Base-by-base conservation (phyloP, 2,888 invertebrate species). In the Meteorus colon region DNA sequence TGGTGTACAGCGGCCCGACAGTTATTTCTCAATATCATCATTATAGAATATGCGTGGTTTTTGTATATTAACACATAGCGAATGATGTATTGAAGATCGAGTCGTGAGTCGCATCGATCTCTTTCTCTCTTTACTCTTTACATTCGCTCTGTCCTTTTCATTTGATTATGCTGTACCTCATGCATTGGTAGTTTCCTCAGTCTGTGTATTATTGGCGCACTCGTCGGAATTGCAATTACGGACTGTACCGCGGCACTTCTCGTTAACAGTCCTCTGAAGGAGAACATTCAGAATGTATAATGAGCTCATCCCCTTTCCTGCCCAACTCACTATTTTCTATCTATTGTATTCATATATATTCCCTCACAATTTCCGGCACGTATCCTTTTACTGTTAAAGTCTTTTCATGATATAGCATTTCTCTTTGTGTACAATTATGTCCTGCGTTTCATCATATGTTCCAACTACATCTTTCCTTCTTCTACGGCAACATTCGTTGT, bases 221-320 rank as follows among this genome's bases (percentile, higher is more conserved):
- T 75, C 62, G 71, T 68, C 48, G 75, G 75, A 79, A 67, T 77
- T 73, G 73, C 75, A 76, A 77, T 77, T 79, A 75, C 75, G 75
- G 76, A 75, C 71, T 77, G 74, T 60, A 77, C 72, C 68, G 60
- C 76, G 68, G 74, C 74, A 69, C 73, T 75, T 73, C 75, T 74
- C 79, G 72, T 74, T 68, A 68, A 79, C 69, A 51, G 69, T 73
- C 48, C 63, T 69, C 68, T 73, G 69, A 73, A 76, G 76, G 73
- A 76, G 73, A 76, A 73, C 76, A 76, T 76, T 73, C 31, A 73
- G 55, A 76, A 76, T 76, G 73, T 76, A 69, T 76, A 76, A 76
- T 76, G 69, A 76, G 76, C 72, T 24, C 24, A 65, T 19, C 27
- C 65, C 59, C 48, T 29, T 65, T 41, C 41, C 16, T 24, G 10